Evolutionary conservation across 2,113 vertebrate species (phyloP).

Genomic region (Chaetops frenatus): DNA sequence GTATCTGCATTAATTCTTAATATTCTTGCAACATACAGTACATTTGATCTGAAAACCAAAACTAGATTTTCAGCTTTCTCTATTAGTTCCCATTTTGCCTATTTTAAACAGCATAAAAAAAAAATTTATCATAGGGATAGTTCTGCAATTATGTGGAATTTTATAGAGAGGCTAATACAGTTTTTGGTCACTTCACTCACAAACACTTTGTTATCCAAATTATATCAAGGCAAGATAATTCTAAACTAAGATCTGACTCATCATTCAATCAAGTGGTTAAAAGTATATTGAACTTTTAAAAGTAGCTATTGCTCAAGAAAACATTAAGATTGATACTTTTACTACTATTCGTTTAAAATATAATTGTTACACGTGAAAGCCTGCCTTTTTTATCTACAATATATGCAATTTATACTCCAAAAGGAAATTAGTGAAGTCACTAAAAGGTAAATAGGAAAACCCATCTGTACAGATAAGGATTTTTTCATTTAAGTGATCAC

Average conservation of each 20-base stretch:
- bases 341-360: not conserved
- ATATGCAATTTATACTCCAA: constrained; percentile 43
- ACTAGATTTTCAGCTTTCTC: not conserved
- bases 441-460: constrained; percentile 47
- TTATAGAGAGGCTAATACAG: not conserved
- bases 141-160: not conserved
- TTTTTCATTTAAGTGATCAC: constrained; percentile 53
- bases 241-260: not conserved
- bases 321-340: not conserved
- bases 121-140: not conserved
- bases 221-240: not conserved
- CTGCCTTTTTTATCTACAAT: constrained; percentile 19
- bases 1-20: not conserved
- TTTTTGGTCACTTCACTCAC: not conserved
- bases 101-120: not conserved
- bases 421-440: constrained; percentile 54
- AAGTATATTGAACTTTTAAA: not conserved
- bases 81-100: not conserved
- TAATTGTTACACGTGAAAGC: not conserved
- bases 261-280: not conserved
- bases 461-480: not conserved
- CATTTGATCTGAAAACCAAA: not conserved
- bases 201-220: not conserved
- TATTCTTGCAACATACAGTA: not conserved
- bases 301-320: not conserved